Conservation (phyloP, 2,797 vertebrate genomes). For the Chelidonichthys spinosus region DNA sequence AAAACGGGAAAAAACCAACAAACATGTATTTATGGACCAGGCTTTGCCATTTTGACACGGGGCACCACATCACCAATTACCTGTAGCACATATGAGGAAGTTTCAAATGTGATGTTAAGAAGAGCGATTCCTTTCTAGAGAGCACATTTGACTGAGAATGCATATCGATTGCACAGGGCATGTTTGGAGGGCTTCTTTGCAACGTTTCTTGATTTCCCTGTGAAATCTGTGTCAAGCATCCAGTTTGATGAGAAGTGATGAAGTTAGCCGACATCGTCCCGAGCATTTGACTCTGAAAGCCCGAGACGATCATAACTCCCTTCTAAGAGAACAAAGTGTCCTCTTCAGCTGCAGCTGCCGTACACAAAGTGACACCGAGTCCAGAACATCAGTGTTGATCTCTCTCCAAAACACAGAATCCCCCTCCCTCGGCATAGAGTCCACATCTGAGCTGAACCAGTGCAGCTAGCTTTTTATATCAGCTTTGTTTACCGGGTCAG, state of each 20-base stretch:
- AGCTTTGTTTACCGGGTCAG: constrained; percentile 31
- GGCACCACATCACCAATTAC: not conserved
- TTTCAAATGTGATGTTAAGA: not conserved
- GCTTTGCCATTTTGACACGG: too few species aligned
- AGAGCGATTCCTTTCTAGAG: not conserved
- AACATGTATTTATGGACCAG: too few species aligned
- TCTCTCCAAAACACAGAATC: constrained; percentile 10
- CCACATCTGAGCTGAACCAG: constrained; percentile 39
- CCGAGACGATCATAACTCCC: constrained; percentile 26
- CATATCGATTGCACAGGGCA: not conserved
- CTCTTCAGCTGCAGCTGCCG: constrained; percentile 35
- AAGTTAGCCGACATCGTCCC: constrained; percentile 1
- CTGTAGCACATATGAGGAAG: not conserved
- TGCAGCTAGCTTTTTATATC: constrained; percentile 11
- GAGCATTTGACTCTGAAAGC: constrained; percentile 28
- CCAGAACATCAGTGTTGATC: not conserved
- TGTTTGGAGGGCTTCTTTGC: not conserved
- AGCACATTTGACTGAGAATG: not conserved
- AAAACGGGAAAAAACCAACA: too few species aligned
- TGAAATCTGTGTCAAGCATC: too few species aligned
- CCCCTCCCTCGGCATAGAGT: constrained; percentile 12
- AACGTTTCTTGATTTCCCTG: not conserved
- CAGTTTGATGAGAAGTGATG: not conserved
- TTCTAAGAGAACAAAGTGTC: constrained; percentile 3
- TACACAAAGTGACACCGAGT: constrained; percentile 10